Evolutionary conservation across 2,797 vertebrate genomes (phyloP), one percentile per base, ranked within the genome.

Genomic region (Pipistrellus kuhlii): DNA sequence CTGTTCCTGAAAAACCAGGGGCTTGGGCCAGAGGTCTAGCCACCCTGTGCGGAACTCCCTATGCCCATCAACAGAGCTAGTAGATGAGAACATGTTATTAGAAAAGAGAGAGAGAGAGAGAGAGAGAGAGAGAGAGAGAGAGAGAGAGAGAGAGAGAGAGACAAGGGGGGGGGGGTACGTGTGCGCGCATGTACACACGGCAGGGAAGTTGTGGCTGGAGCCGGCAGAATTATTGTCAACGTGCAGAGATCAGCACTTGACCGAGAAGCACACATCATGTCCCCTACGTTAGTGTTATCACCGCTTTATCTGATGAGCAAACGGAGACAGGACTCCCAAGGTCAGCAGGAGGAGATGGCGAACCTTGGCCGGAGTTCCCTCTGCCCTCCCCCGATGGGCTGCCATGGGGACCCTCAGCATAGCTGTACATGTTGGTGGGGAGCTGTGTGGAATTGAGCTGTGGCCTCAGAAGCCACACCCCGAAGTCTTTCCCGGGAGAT

Each of bases 391-490:
- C 92, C 53, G 32, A 84, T 93, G 93, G 23, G 38, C 27, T 20
- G 18, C 72, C 41, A 62, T 78, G 32, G 12, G 86, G 69, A 77
- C 30, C 44, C 89, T 95, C 84, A 78, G 93, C 93, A 35, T 1
- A 8, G 64, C 32, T 10, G 51, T 32, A 3, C 62, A 87, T 96
- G 96, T 46, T 55, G 41, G 10, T 11, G 32, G 14, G 5, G 21
- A 25, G 1, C 97, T 96, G 64, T 82, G 71, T 94, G 95, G 88
- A 97, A 97, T 90, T 88, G 38, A 41, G 38, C 38, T 41, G 38
- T 41, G 38, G 77, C 95, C 68, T 68, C 95, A 95, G 93, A 97
- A 97, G 66, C 59, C 75, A 23, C 18, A 4, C 3, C n/a, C 21
- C 9, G 3, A 77, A 77, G 83, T 51, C 73, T 86, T 86, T 96